Base-by-base conservation (phyloP, 2,888 invertebrate species). In the Melanostoma mellinum region DNA sequence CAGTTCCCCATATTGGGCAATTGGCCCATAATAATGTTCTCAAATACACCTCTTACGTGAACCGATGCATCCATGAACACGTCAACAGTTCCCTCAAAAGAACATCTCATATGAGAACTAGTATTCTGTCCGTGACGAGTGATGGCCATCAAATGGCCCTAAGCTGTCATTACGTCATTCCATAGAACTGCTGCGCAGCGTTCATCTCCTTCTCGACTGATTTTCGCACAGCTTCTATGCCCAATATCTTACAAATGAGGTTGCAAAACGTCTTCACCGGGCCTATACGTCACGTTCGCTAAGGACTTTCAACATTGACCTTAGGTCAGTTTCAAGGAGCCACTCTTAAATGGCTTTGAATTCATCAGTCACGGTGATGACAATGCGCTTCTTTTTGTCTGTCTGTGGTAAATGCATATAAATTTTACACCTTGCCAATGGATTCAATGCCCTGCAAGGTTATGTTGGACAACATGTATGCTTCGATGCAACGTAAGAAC, bases 201-300 rank as follows among this genome's bases (percentile, higher is more conserved):
- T 99, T 98, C 99, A 99, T 99, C 94, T 99, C 99, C 89, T 98
- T 98, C 90, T 99, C 99, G 0, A 99, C 98, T 0, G 99, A 98
- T 91, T 99, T 99, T 89, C 99, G 95, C 55, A 99, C 99, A 90
- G 99, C 99, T 91, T 99, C 99, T 87, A 99, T 99, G 85, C 99
- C 99, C 72, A 99, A 92, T 68, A 98, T 97, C 92, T 99, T 99
- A 88, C 99, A 99, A 92, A 99, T 99, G 89, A 99, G 99, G 92
- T 99, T 99, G 89, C 98, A 98, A 90, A 97, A 97, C 1, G 99
- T 99, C 85, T 99, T 93, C 20, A 98, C 96, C 0, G 99, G 98
- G 91, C 99, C 99, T 0, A 99, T 0, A 99, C 99, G 90, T 99
- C 98, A 77, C 97, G 93, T 91, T 99, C 99, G 68, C 98, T 98